Evolutionary conservation across 2,888 invertebrate species (phyloP), one percentile per base, ranked within the genome.

Genomic region (Lordiphosa andalusiaca): DNA sequence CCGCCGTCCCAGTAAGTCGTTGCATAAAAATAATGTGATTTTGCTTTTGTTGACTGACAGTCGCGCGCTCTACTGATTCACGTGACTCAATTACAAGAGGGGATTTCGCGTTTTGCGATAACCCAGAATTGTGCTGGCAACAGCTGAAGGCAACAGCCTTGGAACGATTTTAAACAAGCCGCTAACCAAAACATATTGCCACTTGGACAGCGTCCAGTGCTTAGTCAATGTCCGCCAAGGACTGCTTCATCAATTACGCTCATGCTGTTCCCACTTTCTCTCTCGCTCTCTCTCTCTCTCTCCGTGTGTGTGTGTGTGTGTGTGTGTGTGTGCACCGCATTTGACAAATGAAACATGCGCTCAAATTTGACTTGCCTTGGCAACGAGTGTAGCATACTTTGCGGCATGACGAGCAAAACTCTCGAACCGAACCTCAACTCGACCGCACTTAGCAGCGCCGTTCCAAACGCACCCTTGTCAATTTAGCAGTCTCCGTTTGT

Each of bases 261-360:
- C 39, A 37, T 54, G 49, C 7, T 38, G 37, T 12, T 35, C 16
- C 25, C 46, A 13, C 54, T 46, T 25, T 54, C 61, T 21, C 35
- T 23, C n/a, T n/a, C n/a, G n/a, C n/a, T n/a, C n/a, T n/a, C n/a
- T n/a, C n/a, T n/a, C n/a, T n/a, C n/a, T n/a, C n/a, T n/a, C n/a
- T n/a, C n/a, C n/a, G 39, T 36, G 40, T 37, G 47, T 46, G 12
- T 44, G 16, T 23, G 39, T 36, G 40, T 37, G 47, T 46, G 12
- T 44, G 16, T 33, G 54, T 39, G 44, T 30, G 21, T 38, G 38
- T 21, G 23, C 37, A 48, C 50, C 57, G 57, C 72, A 67, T 66
- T 82, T 80, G 80, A 80, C 84, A 80, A 80, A 84, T 80, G 80
- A 74, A 77, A 72, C 75, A 70, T 70, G 66, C 65, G 62, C 64